A percentile compares a stretch with the other conserved stretches of the same genome.
phyloP scores from a whole-genome alignment of 1,140 invertebrate genomes.

The Fopius arisanus region DNA sequence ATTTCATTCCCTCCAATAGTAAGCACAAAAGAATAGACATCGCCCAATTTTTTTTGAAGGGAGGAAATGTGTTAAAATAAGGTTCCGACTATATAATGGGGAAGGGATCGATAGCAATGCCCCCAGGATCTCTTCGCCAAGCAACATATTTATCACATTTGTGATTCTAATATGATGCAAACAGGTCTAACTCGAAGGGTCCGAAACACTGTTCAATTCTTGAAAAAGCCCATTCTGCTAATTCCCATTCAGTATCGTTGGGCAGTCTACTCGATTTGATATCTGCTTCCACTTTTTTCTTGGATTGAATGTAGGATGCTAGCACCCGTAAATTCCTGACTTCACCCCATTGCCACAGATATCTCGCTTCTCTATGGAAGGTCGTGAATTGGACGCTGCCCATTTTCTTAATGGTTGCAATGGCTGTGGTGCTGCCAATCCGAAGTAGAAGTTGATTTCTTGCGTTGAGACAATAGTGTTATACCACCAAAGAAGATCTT shows the following conservation, averaged over 20 bases:
- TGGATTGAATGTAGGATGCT: background rate
- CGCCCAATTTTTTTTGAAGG: slow-evolving; percentile 22
- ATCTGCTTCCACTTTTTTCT: slow-evolving; percentile 11
- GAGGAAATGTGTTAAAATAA: slow-evolving; percentile 43
- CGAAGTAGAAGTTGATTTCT: background rate
- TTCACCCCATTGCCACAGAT: slow-evolving; percentile 19
- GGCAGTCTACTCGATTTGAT: background rate
- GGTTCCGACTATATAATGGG: background rate
- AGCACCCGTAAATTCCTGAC: background rate
- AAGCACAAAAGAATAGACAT: background rate
- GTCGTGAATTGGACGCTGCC: background rate
- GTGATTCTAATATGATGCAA: background rate
- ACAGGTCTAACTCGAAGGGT: background rate
- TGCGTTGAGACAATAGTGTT: background rate
- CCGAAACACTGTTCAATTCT: background rate
- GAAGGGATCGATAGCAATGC: background rate
- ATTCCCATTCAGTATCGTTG: background rate
- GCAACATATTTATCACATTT: background rate
- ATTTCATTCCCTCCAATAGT: background rate
- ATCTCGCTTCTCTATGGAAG: background rate
- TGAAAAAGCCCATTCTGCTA: background rate
- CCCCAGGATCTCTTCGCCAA: background rate
- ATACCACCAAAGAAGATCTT: background rate
- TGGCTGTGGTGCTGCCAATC: slow-evolving; percentile 12
- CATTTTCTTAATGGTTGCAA: slow-evolving; percentile 17